Evolutionary conservation across 2,797 vertebrate genomes (phyloP).

Genomic region (Cryptoblepharus egeriae): DNA sequence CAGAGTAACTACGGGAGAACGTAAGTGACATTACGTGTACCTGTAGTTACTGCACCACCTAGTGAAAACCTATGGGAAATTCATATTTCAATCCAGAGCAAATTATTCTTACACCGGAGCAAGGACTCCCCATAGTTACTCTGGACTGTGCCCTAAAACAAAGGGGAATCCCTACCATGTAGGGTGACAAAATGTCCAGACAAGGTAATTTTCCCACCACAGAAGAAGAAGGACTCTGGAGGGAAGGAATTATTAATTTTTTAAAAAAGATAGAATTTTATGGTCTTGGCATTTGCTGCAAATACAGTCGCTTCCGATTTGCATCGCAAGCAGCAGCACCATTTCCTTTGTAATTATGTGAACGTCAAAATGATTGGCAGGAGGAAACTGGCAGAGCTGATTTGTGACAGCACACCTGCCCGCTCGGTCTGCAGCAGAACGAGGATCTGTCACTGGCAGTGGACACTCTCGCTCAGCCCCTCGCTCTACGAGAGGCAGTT

Average conservation of each 20-base stretch:
- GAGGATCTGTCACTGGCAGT: constrained; percentile 29
- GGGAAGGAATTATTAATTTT: not conserved
- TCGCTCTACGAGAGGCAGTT: constrained; percentile 24
- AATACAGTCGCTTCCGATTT: constrained; percentile 4
- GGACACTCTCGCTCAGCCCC: constrained; percentile 3
- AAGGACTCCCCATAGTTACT: too few species aligned
- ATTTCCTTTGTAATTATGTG: constrained; percentile 12
- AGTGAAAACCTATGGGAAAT: too few species aligned
- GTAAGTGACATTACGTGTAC: too few species aligned
- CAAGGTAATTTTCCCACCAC: not conserved
- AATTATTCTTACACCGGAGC: too few species aligned
- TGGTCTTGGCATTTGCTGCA: not conserved
- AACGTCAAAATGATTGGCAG: constrained; percentile 7
- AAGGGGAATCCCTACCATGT: not conserved
- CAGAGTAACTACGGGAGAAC: too few species aligned
- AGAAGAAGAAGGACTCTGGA: not conserved
- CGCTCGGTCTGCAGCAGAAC: constrained; percentile 16
- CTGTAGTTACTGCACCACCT: too few species aligned
- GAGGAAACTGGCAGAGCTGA: not conserved
- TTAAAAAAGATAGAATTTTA: not conserved
- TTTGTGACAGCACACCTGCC: constrained; percentile 30
- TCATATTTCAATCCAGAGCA: too few species aligned
- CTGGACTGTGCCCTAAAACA: too few species aligned
- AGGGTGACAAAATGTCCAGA: not conserved
- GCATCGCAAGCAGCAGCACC: not conserved